Evolutionary conservation across 2,113 vertebrate species (phyloP).

Genomic region (Lipophrys pholis): DNA sequence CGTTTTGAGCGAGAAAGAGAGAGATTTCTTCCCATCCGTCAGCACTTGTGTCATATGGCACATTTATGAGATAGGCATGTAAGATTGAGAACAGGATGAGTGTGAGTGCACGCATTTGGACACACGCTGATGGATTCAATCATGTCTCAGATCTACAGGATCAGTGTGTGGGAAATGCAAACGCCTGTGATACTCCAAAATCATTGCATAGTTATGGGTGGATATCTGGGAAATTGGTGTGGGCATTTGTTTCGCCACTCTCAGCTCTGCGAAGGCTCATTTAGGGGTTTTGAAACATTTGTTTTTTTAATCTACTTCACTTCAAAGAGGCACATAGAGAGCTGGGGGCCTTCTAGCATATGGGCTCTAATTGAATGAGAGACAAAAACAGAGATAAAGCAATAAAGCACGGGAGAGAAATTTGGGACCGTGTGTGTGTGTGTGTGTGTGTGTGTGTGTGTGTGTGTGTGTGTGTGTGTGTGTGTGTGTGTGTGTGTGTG

Average conservation of each 20-base stretch:
- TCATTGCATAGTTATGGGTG: conserved; percentile 26
- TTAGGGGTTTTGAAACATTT: conserved; percentile 69
- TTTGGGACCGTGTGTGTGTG: conserved; percentile 9
- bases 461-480: neutral
- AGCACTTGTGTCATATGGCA: conserved; percentile 10
- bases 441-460: neutral
- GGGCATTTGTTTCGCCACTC: conserved; percentile 17
- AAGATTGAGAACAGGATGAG: conserved; percentile 11
- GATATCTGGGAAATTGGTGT: conserved; percentile 12
- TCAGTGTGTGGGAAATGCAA: neutral
- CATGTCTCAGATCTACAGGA: neutral
- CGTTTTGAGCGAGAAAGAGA: neutral
- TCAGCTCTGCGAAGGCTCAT: conserved; percentile 57
- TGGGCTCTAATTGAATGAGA: conserved; percentile 67
- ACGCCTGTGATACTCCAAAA: conserved; percentile 10
- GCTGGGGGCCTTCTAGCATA: conserved; percentile 66
- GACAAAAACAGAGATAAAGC: conserved; percentile 55
- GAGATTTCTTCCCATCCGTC: conserved; percentile 1
- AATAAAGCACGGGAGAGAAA: conserved; percentile 23
- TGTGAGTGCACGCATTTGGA: conserved; percentile 1
- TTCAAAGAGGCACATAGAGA: conserved; percentile 72
- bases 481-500: too few relatives aligned
- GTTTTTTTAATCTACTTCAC: conserved; percentile 71
- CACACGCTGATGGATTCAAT: conserved; percentile 23
- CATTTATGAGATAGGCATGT: neutral